Evolutionary conservation across 2,113 vertebrate species (phyloP).

Genomic region (Eulemur macaco): DNA sequence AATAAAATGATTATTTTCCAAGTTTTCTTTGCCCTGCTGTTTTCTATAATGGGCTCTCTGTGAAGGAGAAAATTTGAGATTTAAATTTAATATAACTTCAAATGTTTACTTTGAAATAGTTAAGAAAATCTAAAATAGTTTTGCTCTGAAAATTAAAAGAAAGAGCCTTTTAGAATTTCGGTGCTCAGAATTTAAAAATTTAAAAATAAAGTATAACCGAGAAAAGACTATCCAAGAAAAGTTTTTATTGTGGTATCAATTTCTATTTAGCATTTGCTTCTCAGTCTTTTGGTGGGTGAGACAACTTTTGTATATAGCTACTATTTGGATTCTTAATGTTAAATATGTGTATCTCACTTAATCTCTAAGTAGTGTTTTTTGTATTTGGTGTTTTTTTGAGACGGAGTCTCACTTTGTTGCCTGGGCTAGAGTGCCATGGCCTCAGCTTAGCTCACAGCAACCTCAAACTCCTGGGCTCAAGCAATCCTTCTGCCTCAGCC

Average conservation of each 20-base stretch:
- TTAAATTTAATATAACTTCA: background rate
- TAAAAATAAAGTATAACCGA: background rate
- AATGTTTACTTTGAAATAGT: background rate
- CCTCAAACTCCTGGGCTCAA: no score
- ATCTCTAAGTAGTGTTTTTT: background rate
- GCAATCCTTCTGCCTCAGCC: no score
- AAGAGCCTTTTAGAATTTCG: background rate
- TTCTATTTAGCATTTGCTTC: background rate
- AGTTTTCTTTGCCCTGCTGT: background rate
- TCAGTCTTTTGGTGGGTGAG: background rate
- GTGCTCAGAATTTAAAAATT: conserved; percentile 3
- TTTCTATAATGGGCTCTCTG: background rate
- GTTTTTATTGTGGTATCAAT: background rate
- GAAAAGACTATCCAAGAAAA: background rate
- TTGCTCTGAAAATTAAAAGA: background rate
- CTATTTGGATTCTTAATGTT: background rate
- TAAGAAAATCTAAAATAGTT: background rate
- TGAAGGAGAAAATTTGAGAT: background rate
- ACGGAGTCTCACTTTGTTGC: no score
- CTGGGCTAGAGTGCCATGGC: no score
- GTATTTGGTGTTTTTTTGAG: no score
- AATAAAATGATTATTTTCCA: background rate
- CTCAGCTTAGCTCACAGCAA: no score
- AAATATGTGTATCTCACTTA: background rate
- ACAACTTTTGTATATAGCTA: background rate